These are phyloP conservation scores for Cephalotes varians DNA, from an alignment of 2,888 invertebrate genomes.

Conservation along the genomic window DNA sequence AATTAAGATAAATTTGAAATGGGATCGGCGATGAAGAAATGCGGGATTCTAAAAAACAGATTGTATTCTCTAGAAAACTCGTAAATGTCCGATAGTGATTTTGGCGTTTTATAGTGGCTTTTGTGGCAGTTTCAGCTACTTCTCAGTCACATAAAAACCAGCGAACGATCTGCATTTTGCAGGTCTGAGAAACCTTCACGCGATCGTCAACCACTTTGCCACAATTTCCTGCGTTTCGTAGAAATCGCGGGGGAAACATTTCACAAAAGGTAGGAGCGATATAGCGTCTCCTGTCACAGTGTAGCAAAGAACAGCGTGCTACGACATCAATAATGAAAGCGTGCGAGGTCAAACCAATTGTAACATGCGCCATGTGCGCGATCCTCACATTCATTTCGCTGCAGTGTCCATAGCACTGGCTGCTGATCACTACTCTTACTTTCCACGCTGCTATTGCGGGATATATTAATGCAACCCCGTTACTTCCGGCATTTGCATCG, in stretches of 20 bases:
- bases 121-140: constrained; percentile 7
- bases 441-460: constrained; percentile 59
- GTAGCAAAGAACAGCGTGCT: constrained; percentile 32
- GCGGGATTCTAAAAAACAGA: not conserved
- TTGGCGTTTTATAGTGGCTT: not conserved
- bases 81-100: constrained; percentile 8
- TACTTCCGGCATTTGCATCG: constrained; percentile 58
- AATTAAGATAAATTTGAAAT: not conserved
- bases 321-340: constrained; percentile 81
- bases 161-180: constrained; percentile 43
- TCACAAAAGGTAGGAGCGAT: constrained; percentile 44
- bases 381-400: constrained; percentile 78
- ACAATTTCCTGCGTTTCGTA: constrained; percentile 41
- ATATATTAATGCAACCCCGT: constrained; percentile 62
- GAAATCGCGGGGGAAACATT: constrained; percentile 43
- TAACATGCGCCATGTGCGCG: constrained; percentile 78
- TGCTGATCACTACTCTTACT: constrained; percentile 69
- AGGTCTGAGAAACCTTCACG: constrained; percentile 30
- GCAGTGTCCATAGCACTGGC: constrained; percentile 58
- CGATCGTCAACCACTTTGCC: constrained; percentile 26
- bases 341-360: constrained; percentile 83
- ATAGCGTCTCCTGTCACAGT: constrained; percentile 61
- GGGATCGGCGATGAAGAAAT: not conserved
- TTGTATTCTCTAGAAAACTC: constrained; percentile 10
- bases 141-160: not conserved